A percentile compares a stretch with the other conserved stretches of the same genome.
phyloP scores from a whole-genome alignment of 1,140 invertebrate genomes.

The Drosophila yakuba region DNA sequence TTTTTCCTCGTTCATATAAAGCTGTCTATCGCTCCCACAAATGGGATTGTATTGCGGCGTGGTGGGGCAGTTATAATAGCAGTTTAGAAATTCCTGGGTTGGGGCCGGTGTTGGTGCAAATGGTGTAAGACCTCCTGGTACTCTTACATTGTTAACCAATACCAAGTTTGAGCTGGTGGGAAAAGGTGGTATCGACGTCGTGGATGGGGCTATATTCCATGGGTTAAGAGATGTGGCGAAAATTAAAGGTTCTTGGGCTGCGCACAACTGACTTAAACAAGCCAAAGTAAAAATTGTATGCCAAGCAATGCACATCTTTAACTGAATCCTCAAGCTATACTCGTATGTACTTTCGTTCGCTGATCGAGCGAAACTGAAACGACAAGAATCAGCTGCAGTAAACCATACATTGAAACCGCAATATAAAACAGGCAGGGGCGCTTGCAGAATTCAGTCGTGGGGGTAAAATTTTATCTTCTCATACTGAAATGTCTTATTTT shows the following conservation, averaged over 20 bases:
- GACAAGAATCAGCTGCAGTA: slow-evolving; percentile 2
- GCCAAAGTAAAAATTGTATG: neutral
- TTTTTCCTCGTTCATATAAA: slow-evolving; percentile 87
- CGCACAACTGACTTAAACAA: slow-evolving; percentile 4
- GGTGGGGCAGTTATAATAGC: slow-evolving; percentile 85
- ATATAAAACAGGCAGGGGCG: too few relatives aligned
- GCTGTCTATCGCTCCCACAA: slow-evolving; percentile 88
- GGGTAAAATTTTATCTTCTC: too few relatives aligned
- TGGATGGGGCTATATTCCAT: neutral
- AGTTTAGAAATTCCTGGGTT: slow-evolving; percentile 71
- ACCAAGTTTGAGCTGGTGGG: slow-evolving; percentile 36
- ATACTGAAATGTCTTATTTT: too few relatives aligned
- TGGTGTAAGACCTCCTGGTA: slow-evolving; percentile 51
- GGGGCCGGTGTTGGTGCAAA: slow-evolving; percentile 60
- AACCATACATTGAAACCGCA: too few relatives aligned
- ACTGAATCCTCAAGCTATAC: slow-evolving; percentile 1
- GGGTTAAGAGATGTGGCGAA: slow-evolving; percentile 24
- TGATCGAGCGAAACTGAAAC: slow-evolving; percentile 12
- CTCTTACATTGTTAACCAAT: slow-evolving; percentile 68
- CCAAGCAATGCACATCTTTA: slow-evolving; percentile 25
- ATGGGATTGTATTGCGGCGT: slow-evolving; percentile 89
- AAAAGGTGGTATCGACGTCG: slow-evolving; percentile 3
- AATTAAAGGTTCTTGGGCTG: slow-evolving; percentile 37
- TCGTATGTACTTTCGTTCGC: neutral
- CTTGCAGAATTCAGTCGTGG: too few relatives aligned